A percentile compares a stretch with the other conserved stretches of the same genome.
These are phyloP conservation scores for Eretmocerus hayati DNA, from an alignment of 2,888 invertebrate species.

Conservation along the genomic window DNA sequence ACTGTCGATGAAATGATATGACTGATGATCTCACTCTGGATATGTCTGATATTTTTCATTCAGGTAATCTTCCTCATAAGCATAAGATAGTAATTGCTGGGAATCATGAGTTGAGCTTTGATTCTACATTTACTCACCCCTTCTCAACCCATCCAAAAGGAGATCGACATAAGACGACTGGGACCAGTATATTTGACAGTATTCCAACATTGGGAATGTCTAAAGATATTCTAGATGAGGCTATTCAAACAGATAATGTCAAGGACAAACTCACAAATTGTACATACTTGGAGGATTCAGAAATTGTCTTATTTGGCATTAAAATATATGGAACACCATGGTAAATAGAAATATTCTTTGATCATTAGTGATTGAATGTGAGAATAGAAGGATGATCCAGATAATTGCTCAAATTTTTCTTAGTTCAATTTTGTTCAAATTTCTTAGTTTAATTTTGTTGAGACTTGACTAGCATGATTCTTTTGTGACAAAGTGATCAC, in stretches of 20 bases:
- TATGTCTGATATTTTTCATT: too few relatives aligned
- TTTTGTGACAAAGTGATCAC: too few relatives aligned
- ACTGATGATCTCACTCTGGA: too few relatives aligned
- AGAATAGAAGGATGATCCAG: background rate
- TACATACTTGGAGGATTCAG: conserved; percentile 68
- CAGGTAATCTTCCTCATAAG: conserved; percentile 63
- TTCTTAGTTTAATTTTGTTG: background rate
- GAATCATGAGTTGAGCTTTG: conserved; percentile 80
- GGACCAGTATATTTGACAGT: conserved; percentile 53
- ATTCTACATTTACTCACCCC: conserved; percentile 59
- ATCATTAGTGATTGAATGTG: background rate
- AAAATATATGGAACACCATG: conserved; percentile 79
- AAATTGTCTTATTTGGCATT: conserved; percentile 61
- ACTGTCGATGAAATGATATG: too few relatives aligned
- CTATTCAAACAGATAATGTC: conserved; percentile 59
- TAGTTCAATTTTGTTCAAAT: background rate
- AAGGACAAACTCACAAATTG: conserved; percentile 67
- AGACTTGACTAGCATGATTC: too few relatives aligned
- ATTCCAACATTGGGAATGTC: conserved; percentile 62
- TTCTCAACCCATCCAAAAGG: conserved; percentile 44
- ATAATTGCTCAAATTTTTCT: conserved; percentile 1
- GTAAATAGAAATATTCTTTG: conserved; percentile 43
- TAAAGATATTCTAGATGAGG: conserved; percentile 57
- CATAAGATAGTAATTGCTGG: conserved; percentile 79
- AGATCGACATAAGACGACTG: conserved; percentile 48